Percentiles rank a stretch among this genome's conserved stretches.
These are phyloP conservation scores for Tolypeutes matacus DNA, from an alignment of 2,797 vertebrate genomes.

Conservation along the genomic window DNA sequence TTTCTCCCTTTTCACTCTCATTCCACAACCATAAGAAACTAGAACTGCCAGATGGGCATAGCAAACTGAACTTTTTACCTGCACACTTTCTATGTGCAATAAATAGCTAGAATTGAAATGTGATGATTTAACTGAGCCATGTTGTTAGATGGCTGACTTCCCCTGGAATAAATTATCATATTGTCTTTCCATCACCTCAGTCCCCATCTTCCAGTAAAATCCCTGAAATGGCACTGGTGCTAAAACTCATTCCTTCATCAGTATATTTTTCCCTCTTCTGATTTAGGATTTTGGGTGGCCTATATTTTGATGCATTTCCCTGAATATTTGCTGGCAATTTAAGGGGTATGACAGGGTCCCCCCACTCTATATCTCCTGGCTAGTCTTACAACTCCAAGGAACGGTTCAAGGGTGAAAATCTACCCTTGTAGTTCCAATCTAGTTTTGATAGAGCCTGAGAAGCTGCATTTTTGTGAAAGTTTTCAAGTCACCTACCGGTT, in stretches of 20 bases:
- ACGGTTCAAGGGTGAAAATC: slow-evolving; percentile 25
- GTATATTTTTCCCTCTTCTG: background rate
- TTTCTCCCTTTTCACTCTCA: background rate
- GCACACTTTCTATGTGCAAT: background rate
- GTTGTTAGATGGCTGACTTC: background rate
- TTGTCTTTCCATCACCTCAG: background rate
- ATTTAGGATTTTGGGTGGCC: background rate
- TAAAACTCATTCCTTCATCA: background rate
- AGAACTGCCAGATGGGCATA: slow-evolving; percentile 71
- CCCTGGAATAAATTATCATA: background rate
- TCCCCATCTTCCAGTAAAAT: background rate
- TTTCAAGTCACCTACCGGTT: background rate
- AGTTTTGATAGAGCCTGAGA: slow-evolving; percentile 1
- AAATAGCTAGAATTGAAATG: background rate
- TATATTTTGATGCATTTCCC: background rate
- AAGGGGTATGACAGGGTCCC: background rate
- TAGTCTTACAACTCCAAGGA: background rate
- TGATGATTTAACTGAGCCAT: background rate
- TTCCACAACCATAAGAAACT: slow-evolving; percentile 66
- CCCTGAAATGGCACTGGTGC: background rate
- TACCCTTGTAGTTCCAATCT: background rate
- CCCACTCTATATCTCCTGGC: background rate
- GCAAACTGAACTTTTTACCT: slow-evolving; percentile 43
- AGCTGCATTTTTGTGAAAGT: background rate
- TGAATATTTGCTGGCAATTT: background rate